Evolutionary conservation across 64 coral and sea anemone genomes (phyloP).

Genomic region (Montipora efflorescens): DNA sequence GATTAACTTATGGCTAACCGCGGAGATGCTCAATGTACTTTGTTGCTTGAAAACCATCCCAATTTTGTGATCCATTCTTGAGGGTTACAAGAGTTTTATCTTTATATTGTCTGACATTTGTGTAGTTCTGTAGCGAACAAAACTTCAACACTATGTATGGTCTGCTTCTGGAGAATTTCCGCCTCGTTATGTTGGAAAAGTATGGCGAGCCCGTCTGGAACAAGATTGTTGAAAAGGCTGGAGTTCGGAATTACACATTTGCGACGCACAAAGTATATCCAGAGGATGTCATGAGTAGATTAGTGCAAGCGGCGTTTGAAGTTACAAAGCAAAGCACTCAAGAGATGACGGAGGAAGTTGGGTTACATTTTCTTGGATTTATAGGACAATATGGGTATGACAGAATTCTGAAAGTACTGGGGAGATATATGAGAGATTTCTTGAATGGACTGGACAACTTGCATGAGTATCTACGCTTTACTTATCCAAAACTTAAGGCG

Average conservation of each 20-base stretch:
- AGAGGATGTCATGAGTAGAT: slow-evolving; percentile 55
- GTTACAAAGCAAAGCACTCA: slow-evolving; percentile 51
- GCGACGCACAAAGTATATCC: slow-evolving; percentile 80
- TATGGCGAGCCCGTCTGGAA: slow-evolving; percentile 75
- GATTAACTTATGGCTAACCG: background rate
- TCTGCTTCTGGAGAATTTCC: slow-evolving; percentile 74
- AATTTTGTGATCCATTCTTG: background rate
- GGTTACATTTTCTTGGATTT: slow-evolving; percentile 74
- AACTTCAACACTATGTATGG: slow-evolving; percentile 68
- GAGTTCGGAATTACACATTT: slow-evolving; percentile 59
- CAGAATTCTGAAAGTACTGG: slow-evolving; percentile 82
- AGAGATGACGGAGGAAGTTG: slow-evolving; percentile 55
- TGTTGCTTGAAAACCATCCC: background rate
- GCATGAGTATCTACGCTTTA: slow-evolving; percentile 88
- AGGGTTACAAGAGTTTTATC: background rate
- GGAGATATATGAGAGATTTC: slow-evolving; percentile 90
- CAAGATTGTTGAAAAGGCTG: slow-evolving; percentile 65
- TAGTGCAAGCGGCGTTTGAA: slow-evolving; percentile 41
- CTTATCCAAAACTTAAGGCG: slow-evolving; percentile 89
- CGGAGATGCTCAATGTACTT: background rate
- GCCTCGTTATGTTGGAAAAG: slow-evolving; percentile 50
- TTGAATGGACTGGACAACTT: slow-evolving; percentile 90
- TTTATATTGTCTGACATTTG: slow-evolving; percentile 5
- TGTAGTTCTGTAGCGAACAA: background rate
- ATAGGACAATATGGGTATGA: slow-evolving; percentile 92